phyloP scores from a whole-genome alignment of 2,888 invertebrate genomes.

The Acanthosepion lycidas region DNA sequence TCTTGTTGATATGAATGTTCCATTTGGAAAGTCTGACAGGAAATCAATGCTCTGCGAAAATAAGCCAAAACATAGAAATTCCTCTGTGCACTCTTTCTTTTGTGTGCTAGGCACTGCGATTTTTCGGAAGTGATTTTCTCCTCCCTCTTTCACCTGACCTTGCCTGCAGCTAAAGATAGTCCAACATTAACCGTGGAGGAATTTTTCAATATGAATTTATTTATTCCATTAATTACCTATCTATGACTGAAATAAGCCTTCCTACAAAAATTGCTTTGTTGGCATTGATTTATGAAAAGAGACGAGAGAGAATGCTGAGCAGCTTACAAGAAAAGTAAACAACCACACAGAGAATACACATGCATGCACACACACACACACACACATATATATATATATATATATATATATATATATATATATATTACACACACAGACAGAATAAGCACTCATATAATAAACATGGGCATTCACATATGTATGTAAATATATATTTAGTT shows the following conservation, averaged over 20 bases:
- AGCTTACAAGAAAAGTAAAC: conserved; percentile 16
- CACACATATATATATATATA: no score
- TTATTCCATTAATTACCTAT: conserved; percentile 33
- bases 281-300: not conserved
- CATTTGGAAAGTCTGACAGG: conserved; percentile 23
- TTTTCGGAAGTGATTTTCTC: conserved; percentile 9
- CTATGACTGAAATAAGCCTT: conserved; percentile 21
- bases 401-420: no score
- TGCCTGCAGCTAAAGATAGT: not conserved
- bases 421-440: no score
- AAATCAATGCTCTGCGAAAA: not conserved
- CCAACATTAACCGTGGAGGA: not conserved
- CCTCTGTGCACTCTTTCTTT: not conserved
- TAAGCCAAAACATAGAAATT: conserved; percentile 23
- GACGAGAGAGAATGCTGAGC: not conserved
- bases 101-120: not conserved
- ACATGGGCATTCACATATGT: no score
- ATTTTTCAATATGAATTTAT: conserved; percentile 33
- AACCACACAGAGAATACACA: not conserved
- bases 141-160: not conserved
- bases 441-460: no score
- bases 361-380: not conserved
- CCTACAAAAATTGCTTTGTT: conserved; percentile 1
- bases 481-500: no score
- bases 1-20: conserved; percentile 10